phyloP scores from a whole-genome alignment of 2,888 invertebrate genomes.

The Caenorhabditis sulstoni region DNA sequence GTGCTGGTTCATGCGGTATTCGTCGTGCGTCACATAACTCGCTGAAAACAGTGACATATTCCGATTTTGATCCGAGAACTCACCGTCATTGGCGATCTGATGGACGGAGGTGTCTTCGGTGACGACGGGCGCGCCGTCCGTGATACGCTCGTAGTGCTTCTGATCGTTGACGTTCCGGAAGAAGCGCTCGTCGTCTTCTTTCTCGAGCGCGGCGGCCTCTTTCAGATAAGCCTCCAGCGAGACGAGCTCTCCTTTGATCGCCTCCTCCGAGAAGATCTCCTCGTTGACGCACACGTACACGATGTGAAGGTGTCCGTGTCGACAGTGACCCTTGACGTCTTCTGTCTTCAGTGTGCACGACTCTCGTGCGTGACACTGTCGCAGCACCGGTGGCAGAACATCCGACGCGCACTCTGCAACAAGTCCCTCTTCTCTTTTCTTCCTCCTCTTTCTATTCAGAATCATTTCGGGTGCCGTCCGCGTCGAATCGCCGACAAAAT shows the following conservation, averaged over 20 bases:
- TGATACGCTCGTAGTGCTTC: slow-evolving; percentile 38
- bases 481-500: neutral
- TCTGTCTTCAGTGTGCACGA: slow-evolving; percentile 80
- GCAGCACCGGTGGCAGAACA: slow-evolving; percentile 77
- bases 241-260: slow-evolving; percentile 74
- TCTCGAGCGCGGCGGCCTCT: slow-evolving; percentile 23
- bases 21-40: slow-evolving; percentile 58
- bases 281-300: slow-evolving; percentile 74
- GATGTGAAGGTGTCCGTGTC: slow-evolving; percentile 53
- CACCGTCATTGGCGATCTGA: slow-evolving; percentile 55
- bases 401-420: slow-evolving; percentile 76
- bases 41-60: slow-evolving; percentile 23
- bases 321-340: slow-evolving; percentile 43
- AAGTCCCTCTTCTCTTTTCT: neutral
- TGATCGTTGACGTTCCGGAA: slow-evolving; percentile 37
- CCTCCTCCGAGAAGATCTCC: slow-evolving; percentile 79
- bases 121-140: slow-evolving; percentile 25
- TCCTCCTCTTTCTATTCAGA: no score
- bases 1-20: slow-evolving; percentile 47
- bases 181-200: slow-evolving; percentile 31
- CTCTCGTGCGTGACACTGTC: slow-evolving; percentile 81
- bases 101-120: slow-evolving; percentile 25
- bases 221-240: slow-evolving; percentile 61
- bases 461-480: neutral
- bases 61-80: neutral